Evolutionary conservation across 2,797 vertebrate genomes (phyloP).

Genomic region (Pyrocephalus nanus): DNA sequence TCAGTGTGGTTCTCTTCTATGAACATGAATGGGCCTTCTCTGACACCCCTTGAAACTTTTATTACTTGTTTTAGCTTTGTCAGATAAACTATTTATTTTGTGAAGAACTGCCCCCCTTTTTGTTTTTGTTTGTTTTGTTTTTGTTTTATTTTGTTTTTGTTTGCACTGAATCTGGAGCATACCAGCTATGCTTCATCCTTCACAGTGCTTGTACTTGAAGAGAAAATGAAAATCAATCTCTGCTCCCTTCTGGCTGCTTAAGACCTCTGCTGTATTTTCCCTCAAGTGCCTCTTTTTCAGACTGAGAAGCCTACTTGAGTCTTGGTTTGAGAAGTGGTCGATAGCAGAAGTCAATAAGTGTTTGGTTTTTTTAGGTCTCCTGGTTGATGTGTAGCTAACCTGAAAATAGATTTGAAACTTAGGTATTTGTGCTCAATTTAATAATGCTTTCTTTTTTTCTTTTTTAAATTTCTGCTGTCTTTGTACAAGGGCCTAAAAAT

Average conservation of each 20-base stretch:
- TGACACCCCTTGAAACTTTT: background rate
- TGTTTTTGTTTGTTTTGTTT: no score
- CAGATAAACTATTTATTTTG: background rate
- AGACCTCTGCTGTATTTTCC: background rate
- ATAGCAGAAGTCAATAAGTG: background rate
- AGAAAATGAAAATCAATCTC: background rate
- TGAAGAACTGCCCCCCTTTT: background rate
- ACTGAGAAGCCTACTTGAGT: background rate
- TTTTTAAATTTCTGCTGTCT: background rate
- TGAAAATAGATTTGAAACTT: background rate
- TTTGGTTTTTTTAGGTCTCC: background rate
- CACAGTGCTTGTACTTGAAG: background rate
- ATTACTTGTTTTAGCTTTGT: background rate
- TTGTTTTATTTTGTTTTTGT: background rate
- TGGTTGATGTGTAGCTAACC: background rate
- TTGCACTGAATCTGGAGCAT: background rate
- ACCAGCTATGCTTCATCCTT: background rate
- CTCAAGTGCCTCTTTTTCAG: background rate
- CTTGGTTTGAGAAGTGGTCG: background rate
- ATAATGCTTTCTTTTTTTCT: background rate
- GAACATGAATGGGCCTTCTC: background rate
- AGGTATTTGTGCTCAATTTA: background rate
- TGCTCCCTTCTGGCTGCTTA: background rate
- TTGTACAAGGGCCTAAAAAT: background rate
- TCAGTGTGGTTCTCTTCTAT: background rate